phyloP scores from a whole-genome alignment of 2,888 invertebrate species.

The Drosophila anomelani region DNA sequence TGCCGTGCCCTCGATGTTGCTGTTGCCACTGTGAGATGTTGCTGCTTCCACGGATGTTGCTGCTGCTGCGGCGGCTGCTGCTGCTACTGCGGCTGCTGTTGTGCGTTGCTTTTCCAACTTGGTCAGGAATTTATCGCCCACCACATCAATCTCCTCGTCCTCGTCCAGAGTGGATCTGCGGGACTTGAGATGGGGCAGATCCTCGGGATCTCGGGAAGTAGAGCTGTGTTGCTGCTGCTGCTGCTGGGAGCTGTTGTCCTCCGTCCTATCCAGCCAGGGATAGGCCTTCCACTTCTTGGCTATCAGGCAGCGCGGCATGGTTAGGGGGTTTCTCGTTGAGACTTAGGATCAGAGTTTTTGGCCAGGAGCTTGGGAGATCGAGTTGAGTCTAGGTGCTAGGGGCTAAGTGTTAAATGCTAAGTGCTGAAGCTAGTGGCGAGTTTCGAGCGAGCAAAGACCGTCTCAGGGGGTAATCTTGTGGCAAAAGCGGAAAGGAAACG shows the following conservation, averaged over 20 bases:
- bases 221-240: constrained; percentile 44
- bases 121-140: constrained; percentile 88
- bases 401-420: constrained; percentile 53
- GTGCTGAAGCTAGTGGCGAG: constrained; percentile 70
- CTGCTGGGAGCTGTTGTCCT: constrained; percentile 67
- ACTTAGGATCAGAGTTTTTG: constrained; percentile 19
- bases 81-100: constrained; percentile 46
- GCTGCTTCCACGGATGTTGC: constrained; percentile 77
- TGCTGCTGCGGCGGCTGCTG: constrained; percentile 39
- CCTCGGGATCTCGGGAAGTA: constrained; percentile 66
- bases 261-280: constrained; percentile 89
- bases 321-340: constrained; percentile 9
- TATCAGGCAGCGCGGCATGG: constrained; percentile 97
- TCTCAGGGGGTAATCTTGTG: constrained; percentile 64
- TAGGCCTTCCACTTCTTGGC: constrained; percentile 97
- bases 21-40: constrained; percentile 39
- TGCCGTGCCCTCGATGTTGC: constrained; percentile 62
- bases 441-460: constrained; percentile 78
- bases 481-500: constrained; percentile 78
- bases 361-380: constrained; percentile 33
- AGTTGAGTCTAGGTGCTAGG: constrained; percentile 18
- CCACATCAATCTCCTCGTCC: constrained; percentile 94
- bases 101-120: constrained; percentile 71
- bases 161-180: constrained; percentile 86
- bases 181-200: constrained; percentile 83